phyloP scores from a whole-genome alignment of 2,797 vertebrate genomes.

The Cygnus olor region DNA sequence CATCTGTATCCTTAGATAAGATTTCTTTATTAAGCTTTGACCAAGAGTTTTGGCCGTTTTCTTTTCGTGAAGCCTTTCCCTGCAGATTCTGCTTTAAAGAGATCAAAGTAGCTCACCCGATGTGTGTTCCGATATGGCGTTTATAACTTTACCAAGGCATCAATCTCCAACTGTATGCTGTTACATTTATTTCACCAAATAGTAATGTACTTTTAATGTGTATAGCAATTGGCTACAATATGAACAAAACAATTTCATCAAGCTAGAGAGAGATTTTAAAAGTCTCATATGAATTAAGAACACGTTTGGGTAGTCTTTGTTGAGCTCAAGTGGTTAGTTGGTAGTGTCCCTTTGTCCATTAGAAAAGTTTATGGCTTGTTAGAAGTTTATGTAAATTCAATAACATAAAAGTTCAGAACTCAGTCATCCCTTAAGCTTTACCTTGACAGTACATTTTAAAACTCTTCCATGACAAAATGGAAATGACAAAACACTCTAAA shows the following conservation, averaged over 20 bases:
- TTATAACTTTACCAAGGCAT: not conserved
- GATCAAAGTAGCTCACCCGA: not conserved
- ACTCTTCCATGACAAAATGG: not conserved
- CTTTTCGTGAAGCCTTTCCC: not conserved
- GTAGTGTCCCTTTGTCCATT: not conserved
- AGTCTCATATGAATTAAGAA: not conserved
- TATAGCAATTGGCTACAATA: not conserved
- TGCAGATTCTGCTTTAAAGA: conserved; percentile 21
- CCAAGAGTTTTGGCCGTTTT: not conserved
- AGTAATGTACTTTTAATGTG: not conserved
- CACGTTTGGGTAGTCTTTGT: not conserved
- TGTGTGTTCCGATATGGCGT: not conserved
- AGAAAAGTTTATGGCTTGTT: conserved; percentile 8
- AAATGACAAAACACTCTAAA: not conserved
- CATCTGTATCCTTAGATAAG: not conserved
- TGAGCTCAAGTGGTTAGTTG: not conserved
- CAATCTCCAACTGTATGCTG: not conserved
- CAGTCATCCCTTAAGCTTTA: not conserved
- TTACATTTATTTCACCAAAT: conserved; percentile 20
- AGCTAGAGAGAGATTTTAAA: not conserved
- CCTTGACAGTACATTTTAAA: not conserved
- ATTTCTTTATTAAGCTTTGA: conserved; percentile 22
- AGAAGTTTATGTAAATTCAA: not conserved
- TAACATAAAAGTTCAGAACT: not conserved
- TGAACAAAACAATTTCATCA: not conserved